Evolutionary conservation across 2,113 vertebrate species (phyloP), one percentile per base, ranked within the genome.

Genomic region (Holacanthus passer): DNA sequence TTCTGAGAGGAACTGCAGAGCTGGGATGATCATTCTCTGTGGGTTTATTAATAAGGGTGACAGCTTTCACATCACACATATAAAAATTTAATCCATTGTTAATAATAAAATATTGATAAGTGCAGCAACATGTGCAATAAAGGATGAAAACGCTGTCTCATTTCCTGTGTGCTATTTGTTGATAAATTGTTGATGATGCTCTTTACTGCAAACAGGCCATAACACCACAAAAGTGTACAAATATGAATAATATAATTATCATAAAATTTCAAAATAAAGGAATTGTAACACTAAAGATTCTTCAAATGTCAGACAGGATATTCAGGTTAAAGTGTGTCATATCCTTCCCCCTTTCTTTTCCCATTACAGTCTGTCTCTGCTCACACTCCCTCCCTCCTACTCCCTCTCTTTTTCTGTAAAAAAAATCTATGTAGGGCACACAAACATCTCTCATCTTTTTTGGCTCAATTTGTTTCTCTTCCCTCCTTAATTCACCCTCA

Each of bases 381-480:
- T 72, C 43, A 43, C 20, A 16, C n/a, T 59, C 9, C 35, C 19
- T 45, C 29, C 41, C 29, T 19, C 37, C 27, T 31, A 1, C 22
- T 22, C n/a, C 6, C 12, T 32, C 4, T 56, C 17, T 37, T 41
- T 24, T 22, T 65, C 55, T 68, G 41, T 53, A 20, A 76, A 41
- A 76, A 41, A 20, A 66, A 63, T 75, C 52, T 55, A 74, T 82
- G 20, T 48, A 73, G 68, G 37, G 13, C 76, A 76, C 32, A 35
- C 20, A 73, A 75, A 73, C 59, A 79, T 73, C 47, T 63, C 65
- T 56, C 62, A 58, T 70, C 41, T 55, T 66, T 84, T 75, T 77
- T 43, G 6, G 4, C 27, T 67, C 43, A 47, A 35, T 85, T 71
- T 86, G 74, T 79, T 79, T 82, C 39, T 89, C 65, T 66, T 64